A percentile compares a stretch with the other conserved stretches of the same genome.
phyloP scores from a whole-genome alignment of 2,113 vertebrate genomes.

The Chaetura pelagica region DNA sequence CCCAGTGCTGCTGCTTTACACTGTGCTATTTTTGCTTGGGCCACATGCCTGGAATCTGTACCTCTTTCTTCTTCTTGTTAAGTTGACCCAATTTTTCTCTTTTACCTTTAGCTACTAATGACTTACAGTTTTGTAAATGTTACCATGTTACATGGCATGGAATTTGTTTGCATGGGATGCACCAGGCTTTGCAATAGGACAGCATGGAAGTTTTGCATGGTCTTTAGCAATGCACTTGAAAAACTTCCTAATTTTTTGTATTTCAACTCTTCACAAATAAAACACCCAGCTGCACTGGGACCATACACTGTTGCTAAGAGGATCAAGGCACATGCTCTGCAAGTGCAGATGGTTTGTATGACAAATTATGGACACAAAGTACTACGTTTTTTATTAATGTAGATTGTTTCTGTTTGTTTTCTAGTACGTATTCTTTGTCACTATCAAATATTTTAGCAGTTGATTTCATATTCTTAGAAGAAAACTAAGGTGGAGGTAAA shows the following conservation, averaged over 20 bases:
- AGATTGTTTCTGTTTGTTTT: neutral
- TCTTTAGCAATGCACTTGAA: neutral
- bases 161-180: neutral
- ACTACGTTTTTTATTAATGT: neutral
- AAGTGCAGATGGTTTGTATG: neutral
- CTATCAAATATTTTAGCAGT: neutral
- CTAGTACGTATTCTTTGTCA: neutral
- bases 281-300: neutral
- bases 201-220: neutral
- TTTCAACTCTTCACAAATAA: neutral
- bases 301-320: fast-evolving
- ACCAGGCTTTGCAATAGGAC: neutral
- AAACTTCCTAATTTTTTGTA: neutral
- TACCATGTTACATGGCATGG: neutral
- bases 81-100: neutral
- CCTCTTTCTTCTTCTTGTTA: neutral
- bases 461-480: neutral
- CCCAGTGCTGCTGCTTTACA: neutral
- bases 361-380: neutral
- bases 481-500: neutral
- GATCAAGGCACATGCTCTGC: neutral
- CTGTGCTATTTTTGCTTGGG: neutral
- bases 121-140: neutral
- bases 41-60: neutral
- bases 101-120: neutral